Evolutionary conservation across 2,797 vertebrate species (phyloP).

Genomic region (Galagoides demidoff): DNA sequence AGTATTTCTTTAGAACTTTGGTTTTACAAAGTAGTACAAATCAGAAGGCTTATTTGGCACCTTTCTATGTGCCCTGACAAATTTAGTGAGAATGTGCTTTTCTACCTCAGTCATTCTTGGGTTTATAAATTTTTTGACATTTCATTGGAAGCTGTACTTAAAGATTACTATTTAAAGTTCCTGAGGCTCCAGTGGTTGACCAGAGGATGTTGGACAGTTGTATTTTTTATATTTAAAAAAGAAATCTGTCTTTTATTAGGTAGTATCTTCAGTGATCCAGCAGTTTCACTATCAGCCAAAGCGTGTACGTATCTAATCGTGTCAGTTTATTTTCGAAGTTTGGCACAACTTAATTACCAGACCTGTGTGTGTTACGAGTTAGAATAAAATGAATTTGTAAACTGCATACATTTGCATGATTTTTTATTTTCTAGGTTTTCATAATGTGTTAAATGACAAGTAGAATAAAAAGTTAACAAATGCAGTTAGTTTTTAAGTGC

Average conservation of each 20-base stretch:
- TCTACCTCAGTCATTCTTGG: background rate
- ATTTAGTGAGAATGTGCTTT: background rate
- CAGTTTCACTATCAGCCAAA: background rate
- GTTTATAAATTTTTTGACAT: background rate
- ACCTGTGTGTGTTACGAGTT: background rate
- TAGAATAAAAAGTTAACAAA: background rate
- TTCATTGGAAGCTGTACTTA: background rate
- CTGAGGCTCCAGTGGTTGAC: background rate
- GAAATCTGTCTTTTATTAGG: background rate
- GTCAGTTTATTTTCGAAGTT: background rate
- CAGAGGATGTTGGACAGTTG: background rate
- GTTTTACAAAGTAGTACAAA: background rate
- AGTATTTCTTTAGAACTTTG: background rate
- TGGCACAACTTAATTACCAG: background rate
- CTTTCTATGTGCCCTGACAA: too few relatives aligned
- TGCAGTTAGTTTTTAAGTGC: background rate
- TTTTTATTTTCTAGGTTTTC: constrained; percentile 7
- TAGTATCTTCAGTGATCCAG: background rate
- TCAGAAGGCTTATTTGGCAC: background rate
- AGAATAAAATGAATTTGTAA: background rate
- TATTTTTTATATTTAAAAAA: background rate
- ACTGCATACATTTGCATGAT: background rate
- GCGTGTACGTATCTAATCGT: background rate
- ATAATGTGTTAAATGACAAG: background rate
- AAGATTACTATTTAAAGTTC: background rate